Evolutionary conservation across 2,113 vertebrate species (phyloP), one percentile per base, ranked within the genome.

Genomic region (Cairina moschata): DNA sequence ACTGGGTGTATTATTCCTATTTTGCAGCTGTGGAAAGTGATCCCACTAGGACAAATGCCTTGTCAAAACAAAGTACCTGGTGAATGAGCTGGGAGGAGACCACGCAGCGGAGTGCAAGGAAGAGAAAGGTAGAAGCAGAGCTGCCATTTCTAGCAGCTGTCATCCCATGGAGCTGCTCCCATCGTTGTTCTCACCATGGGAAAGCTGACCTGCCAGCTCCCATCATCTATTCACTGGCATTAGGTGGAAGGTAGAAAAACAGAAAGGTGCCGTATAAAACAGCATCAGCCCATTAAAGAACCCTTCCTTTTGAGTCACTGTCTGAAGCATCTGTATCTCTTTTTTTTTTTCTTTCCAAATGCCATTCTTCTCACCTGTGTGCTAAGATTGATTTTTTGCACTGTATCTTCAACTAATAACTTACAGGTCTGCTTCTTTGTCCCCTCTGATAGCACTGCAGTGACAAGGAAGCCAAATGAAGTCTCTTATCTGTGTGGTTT

Each of bases 1-100:
- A 92, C 58, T 23, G 4, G 17, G 5, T 78, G 29, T 55, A 36
- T 75, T 72, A 52, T 69, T 87, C 38, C 66, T 40, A 29, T 90
- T 90, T 86, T 87, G 38, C 31, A 50, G 54, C 79, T 46, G 6
- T 88, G 32, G 68, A 91, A 88, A 85, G 59, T 50, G 34, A 88
- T 81, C 44, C 12, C 38, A 20, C 36, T 48, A 62, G 59, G 76
- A 34, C 36, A 83, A 83, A 6, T 31, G 23, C 32, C 11, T 38
- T 65, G 34, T 32, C 48, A 89, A 52, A 73, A 17, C 28, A 54
- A 59, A 48, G 46, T 7, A 58, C 67, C 6, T 0, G 0, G 31
- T 54, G 56, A 87, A 67, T 0, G 3, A 73, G 23, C 21, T 34
- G 31, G 7, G 6, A 82, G 44, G 26, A 95, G 82, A 31, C 34